Base-by-base conservation (phyloP, 2,113 vertebrate species). In the Microcebus lehilahytsara region DNA sequence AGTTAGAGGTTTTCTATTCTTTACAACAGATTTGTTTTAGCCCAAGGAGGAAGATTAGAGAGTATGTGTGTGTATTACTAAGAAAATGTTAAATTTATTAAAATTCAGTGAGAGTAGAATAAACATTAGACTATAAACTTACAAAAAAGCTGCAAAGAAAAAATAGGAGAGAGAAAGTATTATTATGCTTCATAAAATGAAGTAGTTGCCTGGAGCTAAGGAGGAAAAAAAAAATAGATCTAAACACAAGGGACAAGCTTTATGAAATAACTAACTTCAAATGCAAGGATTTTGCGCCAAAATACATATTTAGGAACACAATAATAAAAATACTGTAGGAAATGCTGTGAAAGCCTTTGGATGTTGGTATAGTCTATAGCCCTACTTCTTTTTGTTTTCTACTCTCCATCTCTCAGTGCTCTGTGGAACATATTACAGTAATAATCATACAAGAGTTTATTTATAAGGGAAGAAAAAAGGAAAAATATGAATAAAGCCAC, bases 1-100 rank as follows among this genome's bases (percentile, higher is more conserved):
- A 74, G 34, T 79, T 58, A 62, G 56, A 17, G 32, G 4, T 64
- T 94, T 89, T n/a, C 37, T 62, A 4, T 80, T 96, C 51, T 85
- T 92, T 69, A 46, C 16, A 95, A 86, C 37, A 89, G 81, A 88
- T 93, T 95, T 78, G 83, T 92, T 88, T 96, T 94, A 77, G 62
- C 16, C 86, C 60, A 34, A n/a, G 56, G 77, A 67, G 42, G 53
- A 89, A 74, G 85, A 81, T 14, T 74, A 89, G 67, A 89, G 49
- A 80, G 56, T 19, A 19, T 62, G 46, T 49, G 23, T 77, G 34
- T 34, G 2, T 46, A 12, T 46, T 91, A 91, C 60, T 19, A 42
- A 83, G 74, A 77, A 89, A 85, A 58, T 46, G 49, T 46, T 88
- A 58, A 49, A 88, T 75, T 67, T 92, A 89, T 93, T 92, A 83